Evolutionary conservation across 1,140 invertebrate species (phyloP).

Genomic region (Monomorium pharaonis): DNA sequence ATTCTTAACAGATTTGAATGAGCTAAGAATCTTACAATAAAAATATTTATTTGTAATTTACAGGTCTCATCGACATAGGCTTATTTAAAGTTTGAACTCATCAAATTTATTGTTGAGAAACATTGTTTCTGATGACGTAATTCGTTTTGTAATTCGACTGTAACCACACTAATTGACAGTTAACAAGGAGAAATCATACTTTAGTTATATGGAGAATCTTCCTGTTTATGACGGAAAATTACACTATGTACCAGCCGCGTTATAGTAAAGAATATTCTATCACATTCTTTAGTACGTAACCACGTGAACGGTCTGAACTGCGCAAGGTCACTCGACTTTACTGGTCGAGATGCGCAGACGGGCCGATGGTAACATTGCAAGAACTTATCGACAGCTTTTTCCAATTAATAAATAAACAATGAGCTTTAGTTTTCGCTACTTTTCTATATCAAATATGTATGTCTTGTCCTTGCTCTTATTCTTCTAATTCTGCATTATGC

Average conservation of each 20-base stretch:
- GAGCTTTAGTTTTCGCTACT: background rate
- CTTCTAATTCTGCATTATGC: background rate
- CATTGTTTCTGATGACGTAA: background rate
- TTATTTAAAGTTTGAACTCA: background rate
- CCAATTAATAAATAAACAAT: background rate
- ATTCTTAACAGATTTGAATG: background rate
- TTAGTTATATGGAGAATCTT: background rate
- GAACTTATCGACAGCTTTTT: conserved; percentile 29
- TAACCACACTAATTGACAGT: background rate
- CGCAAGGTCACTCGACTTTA: conserved; percentile 40
- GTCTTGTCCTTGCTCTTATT: background rate
- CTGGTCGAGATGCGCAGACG: background rate
- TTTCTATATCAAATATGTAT: background rate
- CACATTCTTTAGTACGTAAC: background rate
- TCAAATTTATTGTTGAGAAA: background rate
- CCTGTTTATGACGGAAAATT: background rate
- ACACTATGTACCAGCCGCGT: no score
- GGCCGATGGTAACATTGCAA: conserved; percentile 29
- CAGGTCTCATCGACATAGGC: background rate
- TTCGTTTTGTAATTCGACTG: background rate
- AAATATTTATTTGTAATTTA: background rate
- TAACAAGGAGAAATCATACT: background rate
- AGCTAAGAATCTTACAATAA: background rate
- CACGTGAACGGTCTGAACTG: background rate
- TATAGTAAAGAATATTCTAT: background rate